Evolutionary conservation across 1,140 invertebrate species (phyloP).

Genomic region (Nephotettix cincticeps): DNA sequence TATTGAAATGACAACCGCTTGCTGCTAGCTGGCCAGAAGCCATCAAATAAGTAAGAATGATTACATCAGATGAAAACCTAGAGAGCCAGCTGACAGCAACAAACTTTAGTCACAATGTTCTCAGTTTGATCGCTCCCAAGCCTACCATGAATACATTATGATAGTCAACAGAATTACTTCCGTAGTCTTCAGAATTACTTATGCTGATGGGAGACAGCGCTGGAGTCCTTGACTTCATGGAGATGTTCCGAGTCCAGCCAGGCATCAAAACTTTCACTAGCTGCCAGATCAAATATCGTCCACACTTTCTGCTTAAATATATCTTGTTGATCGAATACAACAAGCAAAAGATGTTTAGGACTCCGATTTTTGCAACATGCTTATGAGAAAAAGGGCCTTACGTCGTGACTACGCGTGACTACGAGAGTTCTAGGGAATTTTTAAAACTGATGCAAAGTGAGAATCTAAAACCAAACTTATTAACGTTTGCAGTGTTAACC

Average conservation of each 20-base stretch:
- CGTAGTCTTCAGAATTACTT: slow-evolving; percentile 62
- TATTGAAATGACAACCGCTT: too few relatives aligned
- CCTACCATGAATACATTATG: slow-evolving; percentile 58
- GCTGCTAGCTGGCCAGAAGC: not conserved
- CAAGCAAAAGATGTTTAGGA: slow-evolving; percentile 62
- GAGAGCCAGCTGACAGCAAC: too few relatives aligned
- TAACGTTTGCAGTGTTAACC: slow-evolving; percentile 85
- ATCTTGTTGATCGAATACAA: slow-evolving; percentile 60
- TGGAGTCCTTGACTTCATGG: slow-evolving; percentile 74
- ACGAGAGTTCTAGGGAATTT: slow-evolving; percentile 60
- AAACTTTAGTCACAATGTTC: slow-evolving; percentile 26
- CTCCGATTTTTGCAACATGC: slow-evolving; percentile 80
- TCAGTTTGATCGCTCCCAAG: slow-evolving; percentile 55
- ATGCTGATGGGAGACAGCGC: slow-evolving; percentile 75
- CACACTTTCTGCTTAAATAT: slow-evolving; percentile 62
- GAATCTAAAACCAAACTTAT: slow-evolving; percentile 65
- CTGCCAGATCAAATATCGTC: slow-evolving; percentile 70
- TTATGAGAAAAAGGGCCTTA: slow-evolving; percentile 76
- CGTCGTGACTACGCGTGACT: slow-evolving; percentile 65
- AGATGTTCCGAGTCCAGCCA: slow-evolving; percentile 61
- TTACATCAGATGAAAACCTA: too few relatives aligned
- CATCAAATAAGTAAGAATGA: too few relatives aligned
- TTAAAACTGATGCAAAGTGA: slow-evolving; percentile 60
- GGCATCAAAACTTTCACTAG: slow-evolving; percentile 78
- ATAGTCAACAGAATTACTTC: slow-evolving; percentile 55